Conservation (phyloP, 2,113 vertebrate genomes). For the Sorex araneus region DNA sequence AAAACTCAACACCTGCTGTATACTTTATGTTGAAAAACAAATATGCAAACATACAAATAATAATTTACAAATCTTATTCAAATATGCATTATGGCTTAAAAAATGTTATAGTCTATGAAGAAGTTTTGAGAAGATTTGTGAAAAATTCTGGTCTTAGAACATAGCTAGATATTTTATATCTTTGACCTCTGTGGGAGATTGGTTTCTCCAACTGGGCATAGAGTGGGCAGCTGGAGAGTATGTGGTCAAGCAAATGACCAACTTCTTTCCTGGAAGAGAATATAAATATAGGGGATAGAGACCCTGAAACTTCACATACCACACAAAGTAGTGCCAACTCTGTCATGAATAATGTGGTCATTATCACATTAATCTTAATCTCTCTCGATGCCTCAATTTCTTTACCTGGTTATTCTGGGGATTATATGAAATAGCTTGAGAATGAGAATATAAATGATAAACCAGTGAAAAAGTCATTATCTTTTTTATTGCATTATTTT, state of each 20-base stretch:
- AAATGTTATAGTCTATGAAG: neutral
- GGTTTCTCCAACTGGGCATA: neutral
- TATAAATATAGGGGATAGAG: neutral
- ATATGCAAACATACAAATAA: slow-evolving; percentile 12
- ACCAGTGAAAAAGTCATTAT: neutral
- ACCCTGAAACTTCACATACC: neutral
- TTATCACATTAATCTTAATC: neutral
- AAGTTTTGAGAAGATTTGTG: neutral
- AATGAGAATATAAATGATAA: neutral
- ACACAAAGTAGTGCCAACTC: neutral
- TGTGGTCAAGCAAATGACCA: neutral
- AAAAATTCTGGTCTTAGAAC: neutral
- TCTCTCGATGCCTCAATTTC: neutral
- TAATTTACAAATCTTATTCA: neutral
- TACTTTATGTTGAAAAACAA: neutral
- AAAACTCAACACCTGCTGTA: neutral
- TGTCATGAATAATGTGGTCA: neutral
- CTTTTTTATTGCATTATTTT: slow-evolving; percentile 39
- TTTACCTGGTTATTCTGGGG: neutral
- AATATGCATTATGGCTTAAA: neutral
- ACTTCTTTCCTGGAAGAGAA: neutral
- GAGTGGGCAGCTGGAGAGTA: neutral
- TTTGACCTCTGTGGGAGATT: neutral
- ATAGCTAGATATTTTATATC: neutral
- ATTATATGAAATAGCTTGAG: neutral